Evolutionary conservation across 2,113 vertebrate genomes (phyloP).

Genomic region (Etheostoma spectabile): DNA sequence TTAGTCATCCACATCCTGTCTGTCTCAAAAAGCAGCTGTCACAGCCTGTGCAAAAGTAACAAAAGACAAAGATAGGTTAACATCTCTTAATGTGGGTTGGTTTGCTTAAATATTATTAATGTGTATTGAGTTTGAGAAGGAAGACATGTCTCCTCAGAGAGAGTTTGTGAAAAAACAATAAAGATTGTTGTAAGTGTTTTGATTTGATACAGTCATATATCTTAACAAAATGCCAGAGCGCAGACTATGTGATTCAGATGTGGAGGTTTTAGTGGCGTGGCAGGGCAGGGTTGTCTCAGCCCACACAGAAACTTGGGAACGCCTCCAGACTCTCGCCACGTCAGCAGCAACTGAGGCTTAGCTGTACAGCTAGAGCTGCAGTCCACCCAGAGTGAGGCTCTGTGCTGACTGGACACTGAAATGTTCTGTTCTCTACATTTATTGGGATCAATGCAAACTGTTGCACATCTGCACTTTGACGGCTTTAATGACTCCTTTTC

Average conservation of each 20-base stretch:
- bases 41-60: conserved; percentile 64
- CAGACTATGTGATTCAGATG: conserved; percentile 8
- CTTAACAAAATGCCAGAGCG: conserved; percentile 5
- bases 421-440: conserved; percentile 8
- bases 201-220: neutral
- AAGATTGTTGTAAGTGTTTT: too few species aligned
- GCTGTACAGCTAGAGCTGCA: conserved; percentile 26
- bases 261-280: neutral
- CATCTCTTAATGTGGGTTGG: neutral
- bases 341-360: conserved; percentile 57
- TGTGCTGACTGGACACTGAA: conserved; percentile 26
- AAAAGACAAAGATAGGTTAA: neutral
- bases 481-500: neutral
- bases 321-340: conserved; percentile 61
- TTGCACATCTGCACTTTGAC: conserved; percentile 7
- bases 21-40: conserved; percentile 44
- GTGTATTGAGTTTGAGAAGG: conserved; percentile 17
- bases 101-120: neutral
- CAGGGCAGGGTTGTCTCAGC: conserved; percentile 33
- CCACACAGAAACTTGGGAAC: conserved; percentile 41
- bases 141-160: neutral
- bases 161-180: neutral
- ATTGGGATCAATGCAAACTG: neutral
- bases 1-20: conserved; percentile 87
- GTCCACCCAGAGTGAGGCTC: conserved; percentile 29